phyloP scores from a whole-genome alignment of 1,140 invertebrate species.

The Calosoma granatense region DNA sequence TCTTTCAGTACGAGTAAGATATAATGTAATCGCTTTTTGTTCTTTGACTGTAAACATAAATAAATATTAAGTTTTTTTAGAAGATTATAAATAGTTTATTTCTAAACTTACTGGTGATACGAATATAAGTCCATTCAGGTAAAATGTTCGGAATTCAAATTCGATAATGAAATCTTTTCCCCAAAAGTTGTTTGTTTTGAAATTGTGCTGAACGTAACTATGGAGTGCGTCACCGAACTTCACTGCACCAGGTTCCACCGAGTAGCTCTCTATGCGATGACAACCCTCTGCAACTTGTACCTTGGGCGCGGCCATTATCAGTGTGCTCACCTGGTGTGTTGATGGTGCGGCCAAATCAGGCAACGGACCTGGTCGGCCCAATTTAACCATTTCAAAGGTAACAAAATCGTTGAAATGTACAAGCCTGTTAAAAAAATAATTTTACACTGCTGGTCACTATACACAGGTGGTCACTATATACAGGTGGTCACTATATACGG shows the following conservation, averaged over 20 bases:
- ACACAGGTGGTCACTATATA: background rate
- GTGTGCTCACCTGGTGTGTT: background rate
- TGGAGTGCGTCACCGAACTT: slow-evolving; percentile 74
- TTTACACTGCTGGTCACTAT: slow-evolving; percentile 5
- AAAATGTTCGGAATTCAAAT: slow-evolving; percentile 78
- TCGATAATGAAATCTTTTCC: slow-evolving; percentile 62
- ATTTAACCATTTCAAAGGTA: slow-evolving; percentile 56
- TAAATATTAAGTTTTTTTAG: slow-evolving; percentile 8
- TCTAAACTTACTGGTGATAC: slow-evolving; percentile 52
- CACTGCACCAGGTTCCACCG: slow-evolving; percentile 65
- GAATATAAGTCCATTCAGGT: slow-evolving; percentile 71
- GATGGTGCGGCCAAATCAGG: background rate
- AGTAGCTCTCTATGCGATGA: slow-evolving; percentile 58
- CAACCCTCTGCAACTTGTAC: slow-evolving; percentile 39
- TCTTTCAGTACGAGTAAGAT: slow-evolving; percentile 60
- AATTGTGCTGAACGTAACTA: slow-evolving; percentile 61
- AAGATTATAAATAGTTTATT: too few species aligned
- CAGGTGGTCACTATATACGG: background rate
- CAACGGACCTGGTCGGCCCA: slow-evolving; percentile 51
- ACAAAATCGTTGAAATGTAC: slow-evolving; percentile 54
- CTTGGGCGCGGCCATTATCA: background rate
- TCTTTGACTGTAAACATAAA: slow-evolving; percentile 41
- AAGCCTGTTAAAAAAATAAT: slow-evolving; percentile 36
- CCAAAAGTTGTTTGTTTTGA: slow-evolving; percentile 52
- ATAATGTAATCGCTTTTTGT: slow-evolving; percentile 59